Conservation (phyloP, 30 jellyfish, hydroid and myxozoan species). For the Sanderia malayensis region DNA sequence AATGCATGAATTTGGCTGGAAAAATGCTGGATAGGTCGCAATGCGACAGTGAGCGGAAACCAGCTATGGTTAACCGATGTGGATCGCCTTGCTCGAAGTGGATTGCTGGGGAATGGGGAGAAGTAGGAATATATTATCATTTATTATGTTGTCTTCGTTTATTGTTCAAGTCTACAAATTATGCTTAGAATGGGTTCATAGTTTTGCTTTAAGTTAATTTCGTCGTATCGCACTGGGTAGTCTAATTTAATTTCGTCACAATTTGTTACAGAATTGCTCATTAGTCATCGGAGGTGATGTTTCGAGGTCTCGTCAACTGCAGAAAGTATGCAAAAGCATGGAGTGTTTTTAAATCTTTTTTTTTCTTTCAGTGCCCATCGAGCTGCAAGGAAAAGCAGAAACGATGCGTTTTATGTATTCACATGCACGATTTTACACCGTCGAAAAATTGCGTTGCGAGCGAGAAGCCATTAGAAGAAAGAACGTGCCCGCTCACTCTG, state of each 20-base stretch:
- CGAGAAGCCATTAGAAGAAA: slow-evolving; percentile 45
- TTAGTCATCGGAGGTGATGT: too few species aligned
- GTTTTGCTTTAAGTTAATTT: too few species aligned
- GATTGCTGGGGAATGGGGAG: slow-evolving; percentile 63
- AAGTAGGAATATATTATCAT: slow-evolving; percentile 13
- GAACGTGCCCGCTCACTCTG: slow-evolving; percentile 37
- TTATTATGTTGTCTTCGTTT: too few species aligned
- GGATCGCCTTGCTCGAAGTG: slow-evolving; percentile 38
- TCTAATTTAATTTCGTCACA: too few species aligned
- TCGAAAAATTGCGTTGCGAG: slow-evolving; percentile 33
- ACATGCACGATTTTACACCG: slow-evolving; percentile 31
- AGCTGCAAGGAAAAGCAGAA: slow-evolving; percentile 37
- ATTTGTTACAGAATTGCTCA: too few species aligned
- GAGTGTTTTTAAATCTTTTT: too few species aligned
- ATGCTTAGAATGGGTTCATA: too few species aligned
- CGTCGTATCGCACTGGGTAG: too few species aligned
- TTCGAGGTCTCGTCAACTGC: too few species aligned
- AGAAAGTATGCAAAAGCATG: too few species aligned
- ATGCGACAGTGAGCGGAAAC: slow-evolving; percentile 25
- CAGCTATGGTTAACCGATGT: slow-evolving; percentile 35
- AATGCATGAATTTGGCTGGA: slow-evolving; percentile 32
- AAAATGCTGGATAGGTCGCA: slow-evolving; percentile 12
- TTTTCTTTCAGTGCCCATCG: slow-evolving; percentile 44
- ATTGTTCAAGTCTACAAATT: too few species aligned
- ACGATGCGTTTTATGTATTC: slow-evolving; percentile 48